A percentile compares a stretch with the other conserved stretches of the same genome.
These are phyloP conservation scores for Dolomedes plantarius DNA, from an alignment of 2,888 invertebrate species.

Conservation along the genomic window DNA sequence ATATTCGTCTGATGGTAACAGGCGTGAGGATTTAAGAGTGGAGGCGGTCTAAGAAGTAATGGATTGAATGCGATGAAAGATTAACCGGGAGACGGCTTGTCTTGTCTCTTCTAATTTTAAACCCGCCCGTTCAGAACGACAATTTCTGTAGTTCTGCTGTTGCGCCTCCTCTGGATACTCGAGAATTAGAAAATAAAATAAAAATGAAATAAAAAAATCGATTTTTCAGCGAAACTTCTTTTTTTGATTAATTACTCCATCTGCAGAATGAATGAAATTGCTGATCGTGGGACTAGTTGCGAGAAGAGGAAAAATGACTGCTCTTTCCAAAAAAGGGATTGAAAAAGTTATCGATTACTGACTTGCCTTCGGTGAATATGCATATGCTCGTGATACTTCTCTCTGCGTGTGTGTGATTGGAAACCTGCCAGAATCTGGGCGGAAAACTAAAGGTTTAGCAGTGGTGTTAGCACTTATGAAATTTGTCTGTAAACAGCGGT, in stretches of 20 bases:
- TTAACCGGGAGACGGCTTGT: slow-evolving; percentile 31
- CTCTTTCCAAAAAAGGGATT: background rate
- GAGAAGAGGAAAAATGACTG: background rate
- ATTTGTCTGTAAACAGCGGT: background rate
- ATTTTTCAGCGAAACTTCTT: background rate
- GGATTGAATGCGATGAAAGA: slow-evolving; percentile 43
- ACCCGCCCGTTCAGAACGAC: slow-evolving; percentile 16
- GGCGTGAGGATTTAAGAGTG: background rate
- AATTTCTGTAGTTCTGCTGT: slow-evolving; percentile 11
- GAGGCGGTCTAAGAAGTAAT: slow-evolving; percentile 38
- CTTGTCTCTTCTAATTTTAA: slow-evolving; percentile 53
- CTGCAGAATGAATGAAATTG: background rate
- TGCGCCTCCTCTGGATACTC: background rate
- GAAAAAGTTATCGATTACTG: slow-evolving; percentile 1
- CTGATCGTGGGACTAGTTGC: background rate
- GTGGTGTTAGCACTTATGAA: background rate
- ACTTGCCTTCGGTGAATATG: background rate
- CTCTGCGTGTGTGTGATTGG: slow-evolving; percentile 6
- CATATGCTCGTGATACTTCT: background rate
- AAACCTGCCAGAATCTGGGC: slow-evolving; percentile 8
- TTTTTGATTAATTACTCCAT: slow-evolving; percentile 14
- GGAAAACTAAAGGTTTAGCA: background rate
- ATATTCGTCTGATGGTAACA: no score
- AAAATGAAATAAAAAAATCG: background rate
- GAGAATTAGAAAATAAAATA: no score